Percentiles rank a stretch among this genome's conserved stretches.
Conservation (phyloP, 2,888 invertebrate species). For the Calliopum simillimum region DNA sequence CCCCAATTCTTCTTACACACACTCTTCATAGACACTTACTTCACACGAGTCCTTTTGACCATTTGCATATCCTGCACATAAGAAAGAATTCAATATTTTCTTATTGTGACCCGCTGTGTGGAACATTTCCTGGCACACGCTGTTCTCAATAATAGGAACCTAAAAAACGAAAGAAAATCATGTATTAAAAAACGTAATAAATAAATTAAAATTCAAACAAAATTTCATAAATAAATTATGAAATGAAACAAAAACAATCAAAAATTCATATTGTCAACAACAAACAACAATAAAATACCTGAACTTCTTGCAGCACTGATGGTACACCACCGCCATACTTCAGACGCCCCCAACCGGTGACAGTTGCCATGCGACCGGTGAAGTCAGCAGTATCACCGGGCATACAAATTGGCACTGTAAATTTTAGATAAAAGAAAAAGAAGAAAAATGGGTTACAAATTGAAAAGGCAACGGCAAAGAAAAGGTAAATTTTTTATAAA, state of each 20-base stretch:
- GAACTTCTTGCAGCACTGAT: constrained; percentile 89
- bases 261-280: constrained; percentile 10
- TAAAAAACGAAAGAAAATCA: constrained; percentile 51
- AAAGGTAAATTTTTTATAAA: neutral
- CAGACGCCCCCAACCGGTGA: constrained; percentile 92
- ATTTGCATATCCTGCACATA: constrained; percentile 92
- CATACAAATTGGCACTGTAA: constrained; percentile 89
- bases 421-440: constrained; percentile 27
- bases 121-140: constrained; percentile 94
- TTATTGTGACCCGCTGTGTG: constrained; percentile 89
- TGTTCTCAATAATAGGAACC: constrained; percentile 92
- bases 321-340: constrained; percentile 93
- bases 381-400: constrained; percentile 83
- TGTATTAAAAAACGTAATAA: constrained; percentile 25
- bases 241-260: neutral
- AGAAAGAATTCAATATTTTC: constrained; percentile 86
- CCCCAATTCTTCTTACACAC: no score
- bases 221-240: neutral
- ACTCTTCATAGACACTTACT: constrained; percentile 69
- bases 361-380: constrained; percentile 87
- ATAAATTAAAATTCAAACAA: neutral
- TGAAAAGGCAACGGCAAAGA: neutral
- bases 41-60: constrained; percentile 94
- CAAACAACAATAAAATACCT: constrained; percentile 66
- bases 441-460: neutral